Conservation (phyloP, 2,113 vertebrate genomes). For the Cyprinus carpio region DNA sequence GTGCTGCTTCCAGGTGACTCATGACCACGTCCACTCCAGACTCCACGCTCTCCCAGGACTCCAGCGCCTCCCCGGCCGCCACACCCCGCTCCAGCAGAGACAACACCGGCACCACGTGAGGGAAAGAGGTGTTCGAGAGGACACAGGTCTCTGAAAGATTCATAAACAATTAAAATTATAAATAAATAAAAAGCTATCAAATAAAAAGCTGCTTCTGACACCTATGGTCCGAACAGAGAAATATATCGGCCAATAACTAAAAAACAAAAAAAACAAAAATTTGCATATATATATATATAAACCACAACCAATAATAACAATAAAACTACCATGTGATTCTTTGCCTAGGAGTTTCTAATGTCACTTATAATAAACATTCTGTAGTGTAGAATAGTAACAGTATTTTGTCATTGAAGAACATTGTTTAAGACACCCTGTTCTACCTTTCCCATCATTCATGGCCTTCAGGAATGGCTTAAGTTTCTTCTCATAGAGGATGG, state of each 20-base stretch:
- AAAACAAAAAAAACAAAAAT: too few species aligned
- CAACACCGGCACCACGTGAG: slow-evolving; percentile 89
- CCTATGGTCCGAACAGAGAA: too few species aligned
- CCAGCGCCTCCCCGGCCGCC: slow-evolving; percentile 77
- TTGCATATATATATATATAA: too few species aligned
- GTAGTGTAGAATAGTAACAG: too few species aligned
- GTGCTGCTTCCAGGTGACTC: slow-evolving; percentile 91
- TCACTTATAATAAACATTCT: background rate
- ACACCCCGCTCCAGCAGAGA: slow-evolving; percentile 88
- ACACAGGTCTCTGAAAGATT: slow-evolving; percentile 79
- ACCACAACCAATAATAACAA: background rate
- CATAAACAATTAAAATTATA: background rate
- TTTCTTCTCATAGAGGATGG: slow-evolving; percentile 96
- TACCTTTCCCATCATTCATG: slow-evolving; percentile 95
- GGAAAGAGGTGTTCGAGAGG: slow-evolving; percentile 88
- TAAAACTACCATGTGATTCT: background rate
- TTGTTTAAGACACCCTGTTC: background rate
- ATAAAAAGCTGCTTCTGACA: too few species aligned
- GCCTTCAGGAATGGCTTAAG: slow-evolving; percentile 95
- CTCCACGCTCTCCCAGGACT: slow-evolving; percentile 90
- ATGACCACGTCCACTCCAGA: slow-evolving; percentile 90
- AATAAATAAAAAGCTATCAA: too few species aligned
- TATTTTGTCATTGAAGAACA: too few species aligned
- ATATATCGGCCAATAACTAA: too few species aligned
- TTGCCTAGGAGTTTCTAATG: background rate